Percentiles rank a stretch among this genome's conserved stretches.
Conservation (phyloP, 2,888 invertebrate genomes). For the Cerastoderma edule region DNA sequence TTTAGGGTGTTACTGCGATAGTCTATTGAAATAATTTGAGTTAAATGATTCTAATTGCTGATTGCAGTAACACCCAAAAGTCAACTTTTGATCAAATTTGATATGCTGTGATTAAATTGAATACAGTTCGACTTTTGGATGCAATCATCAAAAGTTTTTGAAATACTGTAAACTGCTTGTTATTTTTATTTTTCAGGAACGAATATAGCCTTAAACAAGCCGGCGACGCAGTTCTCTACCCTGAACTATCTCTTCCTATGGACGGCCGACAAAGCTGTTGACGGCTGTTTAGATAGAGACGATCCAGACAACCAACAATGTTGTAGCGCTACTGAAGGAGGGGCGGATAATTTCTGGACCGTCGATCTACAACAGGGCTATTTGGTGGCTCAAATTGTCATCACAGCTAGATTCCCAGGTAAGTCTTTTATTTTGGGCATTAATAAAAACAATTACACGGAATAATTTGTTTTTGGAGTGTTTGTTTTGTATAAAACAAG, state of each 20-base stretch:
- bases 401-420: constrained; percentile 15
- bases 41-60: no score
- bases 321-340: constrained; percentile 20
- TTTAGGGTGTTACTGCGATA: no score
- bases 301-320: constrained; percentile 20
- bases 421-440: not conserved
- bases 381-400: constrained; percentile 10
- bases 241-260: constrained; percentile 11
- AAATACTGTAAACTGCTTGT: no score
- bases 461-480: not conserved
- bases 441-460: not conserved
- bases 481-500: not conserved
- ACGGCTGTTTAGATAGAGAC: constrained; percentile 10
- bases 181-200: no score
- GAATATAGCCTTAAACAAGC: constrained; percentile 10
- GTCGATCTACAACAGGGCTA: constrained; percentile 11
- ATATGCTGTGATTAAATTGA: no score
- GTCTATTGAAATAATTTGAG: no score
- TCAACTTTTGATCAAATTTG: no score
- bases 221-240: constrained; percentile 4
- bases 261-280: constrained; percentile 27
- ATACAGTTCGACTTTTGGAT: no score
- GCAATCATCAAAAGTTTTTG: no score
- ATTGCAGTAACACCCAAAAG: no score
- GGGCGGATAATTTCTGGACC: constrained; percentile 13